Percentiles rank a stretch among this genome's conserved stretches.
phyloP scores from a whole-genome alignment of 2,113 vertebrate species.

The Myotis davidii region DNA sequence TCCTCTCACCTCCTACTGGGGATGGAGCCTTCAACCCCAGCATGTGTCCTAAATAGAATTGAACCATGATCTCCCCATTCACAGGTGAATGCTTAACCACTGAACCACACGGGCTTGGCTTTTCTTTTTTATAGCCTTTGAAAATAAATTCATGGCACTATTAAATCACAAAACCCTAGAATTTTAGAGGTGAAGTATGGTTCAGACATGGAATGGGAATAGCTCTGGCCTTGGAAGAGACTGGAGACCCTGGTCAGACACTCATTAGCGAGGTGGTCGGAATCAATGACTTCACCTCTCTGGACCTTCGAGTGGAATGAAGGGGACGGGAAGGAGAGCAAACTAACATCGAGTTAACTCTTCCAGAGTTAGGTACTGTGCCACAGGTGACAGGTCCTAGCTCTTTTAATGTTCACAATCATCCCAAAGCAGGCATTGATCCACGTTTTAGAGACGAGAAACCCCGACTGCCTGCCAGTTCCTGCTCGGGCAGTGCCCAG shows the following conservation, averaged over 20 bases:
- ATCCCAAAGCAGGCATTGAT: not conserved
- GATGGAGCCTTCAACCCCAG: too few species aligned
- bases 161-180: not conserved
- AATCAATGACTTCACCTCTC: not conserved
- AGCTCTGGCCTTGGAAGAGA: not conserved
- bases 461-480: rapidly evolving
- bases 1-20: too few species aligned
- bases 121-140: not conserved
- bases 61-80: too few species aligned
- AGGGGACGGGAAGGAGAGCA: not conserved
- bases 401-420: not conserved
- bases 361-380: not conserved
- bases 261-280: not conserved
- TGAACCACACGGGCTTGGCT: too few species aligned
- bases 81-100: too few species aligned
- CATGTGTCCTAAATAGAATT: too few species aligned
- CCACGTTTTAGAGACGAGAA: not conserved
- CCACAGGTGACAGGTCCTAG: not conserved
- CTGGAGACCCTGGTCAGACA: not conserved
- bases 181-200: not conserved
- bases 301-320: not conserved
- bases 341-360: not conserved
- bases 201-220: not conserved
- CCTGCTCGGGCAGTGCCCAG: not conserved
- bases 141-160: not conserved